Conservation (phyloP, 2,113 vertebrate genomes). For the Athene noctua region DNA sequence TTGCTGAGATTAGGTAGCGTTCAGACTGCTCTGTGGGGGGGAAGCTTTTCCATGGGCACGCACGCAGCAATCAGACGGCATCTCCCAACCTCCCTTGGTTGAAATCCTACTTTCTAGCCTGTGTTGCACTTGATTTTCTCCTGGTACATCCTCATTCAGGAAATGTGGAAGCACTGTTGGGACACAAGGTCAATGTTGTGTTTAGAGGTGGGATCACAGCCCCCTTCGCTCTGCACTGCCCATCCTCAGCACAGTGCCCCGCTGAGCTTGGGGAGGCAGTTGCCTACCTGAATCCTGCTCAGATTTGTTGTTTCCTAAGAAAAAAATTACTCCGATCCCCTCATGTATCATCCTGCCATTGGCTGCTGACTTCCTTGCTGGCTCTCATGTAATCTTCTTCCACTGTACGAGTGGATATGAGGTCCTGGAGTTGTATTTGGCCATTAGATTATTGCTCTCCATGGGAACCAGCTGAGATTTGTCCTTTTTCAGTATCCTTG, state of each 20-base stretch:
- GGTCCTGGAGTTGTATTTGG: background rate
- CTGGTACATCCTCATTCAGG: background rate
- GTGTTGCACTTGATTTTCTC: background rate
- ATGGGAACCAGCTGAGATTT: background rate
- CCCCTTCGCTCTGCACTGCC: background rate
- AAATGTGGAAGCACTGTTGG: background rate
- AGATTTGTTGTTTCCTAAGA: background rate
- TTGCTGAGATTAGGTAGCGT: background rate
- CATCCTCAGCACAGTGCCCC: background rate
- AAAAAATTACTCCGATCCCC: background rate
- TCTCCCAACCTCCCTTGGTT: background rate
- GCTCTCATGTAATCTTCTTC: background rate
- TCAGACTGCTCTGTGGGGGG: background rate
- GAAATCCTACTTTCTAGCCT: background rate
- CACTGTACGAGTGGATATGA: accelerated
- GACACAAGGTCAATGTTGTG: background rate
- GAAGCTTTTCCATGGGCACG: background rate
- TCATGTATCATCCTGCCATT: accelerated
- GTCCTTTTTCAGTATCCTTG: background rate
- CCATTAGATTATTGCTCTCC: background rate
- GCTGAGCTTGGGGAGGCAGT: background rate
- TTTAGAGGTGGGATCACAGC: background rate
- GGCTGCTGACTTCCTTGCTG: background rate
- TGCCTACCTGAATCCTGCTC: background rate
- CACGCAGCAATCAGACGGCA: background rate